Percentiles rank a stretch among this genome's conserved stretches.
These are phyloP conservation scores for Pseudotriccus pelzelni DNA, from an alignment of 2,797 vertebrate genomes.

Conservation along the genomic window DNA sequence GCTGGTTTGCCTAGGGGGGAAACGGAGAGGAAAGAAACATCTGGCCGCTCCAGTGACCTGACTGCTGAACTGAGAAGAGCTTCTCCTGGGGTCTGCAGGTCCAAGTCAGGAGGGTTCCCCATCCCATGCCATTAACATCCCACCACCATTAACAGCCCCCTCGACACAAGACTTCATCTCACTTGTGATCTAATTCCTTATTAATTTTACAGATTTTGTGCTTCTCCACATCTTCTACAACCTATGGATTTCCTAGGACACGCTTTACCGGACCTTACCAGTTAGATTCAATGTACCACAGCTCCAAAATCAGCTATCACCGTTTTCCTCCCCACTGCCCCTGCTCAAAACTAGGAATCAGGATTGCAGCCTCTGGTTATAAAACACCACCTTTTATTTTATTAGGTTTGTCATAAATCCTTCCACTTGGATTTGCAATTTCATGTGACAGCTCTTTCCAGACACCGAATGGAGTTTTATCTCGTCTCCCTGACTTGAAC, in stretches of 20 bases:
- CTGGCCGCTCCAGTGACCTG: not conserved
- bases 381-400: not conserved
- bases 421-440: conserved; percentile 31
- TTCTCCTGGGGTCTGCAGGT: not conserved
- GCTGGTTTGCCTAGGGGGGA: not conserved
- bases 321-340: not conserved
- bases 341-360: not conserved
- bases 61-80: not conserved
- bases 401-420: conserved; percentile 43
- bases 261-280: not conserved
- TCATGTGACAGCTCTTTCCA: conserved; percentile 49
- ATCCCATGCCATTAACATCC: not conserved
- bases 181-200: not conserved
- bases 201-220: not conserved
- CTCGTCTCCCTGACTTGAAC: not conserved
- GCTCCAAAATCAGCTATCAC: not conserved
- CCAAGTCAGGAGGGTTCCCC: not conserved
- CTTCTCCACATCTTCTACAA: not conserved
- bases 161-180: not conserved
- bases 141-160: not conserved
- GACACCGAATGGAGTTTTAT: not conserved
- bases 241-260: not conserved
- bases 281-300: not conserved
- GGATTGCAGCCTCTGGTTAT: conserved; percentile 12
- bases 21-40: not conserved